A percentile compares a stretch with the other conserved stretches of the same genome.
phyloP scores from a whole-genome alignment of 2,113 vertebrate genomes.

The Hiodon tergisus region DNA sequence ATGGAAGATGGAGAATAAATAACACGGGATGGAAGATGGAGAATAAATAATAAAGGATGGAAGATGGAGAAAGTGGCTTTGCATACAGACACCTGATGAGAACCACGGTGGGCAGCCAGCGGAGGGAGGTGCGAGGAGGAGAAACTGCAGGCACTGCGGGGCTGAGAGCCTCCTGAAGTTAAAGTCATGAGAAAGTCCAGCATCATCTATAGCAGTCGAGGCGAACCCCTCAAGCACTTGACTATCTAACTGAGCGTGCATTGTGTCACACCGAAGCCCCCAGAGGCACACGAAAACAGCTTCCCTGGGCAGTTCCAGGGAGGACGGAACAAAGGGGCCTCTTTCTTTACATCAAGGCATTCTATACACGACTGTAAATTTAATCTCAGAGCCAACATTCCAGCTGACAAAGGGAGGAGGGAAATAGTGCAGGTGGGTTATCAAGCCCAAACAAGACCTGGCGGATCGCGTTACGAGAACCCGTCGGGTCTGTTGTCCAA shows the following conservation, averaged over 20 bases:
- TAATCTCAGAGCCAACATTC: constrained; percentile 46
- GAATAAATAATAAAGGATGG: too few species aligned
- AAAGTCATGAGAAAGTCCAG: not conserved
- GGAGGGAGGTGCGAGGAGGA: too few species aligned
- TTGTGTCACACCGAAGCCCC: not conserved
- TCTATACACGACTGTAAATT: constrained; percentile 27
- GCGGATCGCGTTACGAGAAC: constrained; percentile 37
- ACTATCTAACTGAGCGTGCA: not conserved
- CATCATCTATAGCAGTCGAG: not conserved
- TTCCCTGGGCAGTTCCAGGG: not conserved
- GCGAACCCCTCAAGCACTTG: not conserved
- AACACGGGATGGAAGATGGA: too few species aligned
- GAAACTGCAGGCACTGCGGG: too few species aligned
- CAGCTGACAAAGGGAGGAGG: constrained; percentile 35
- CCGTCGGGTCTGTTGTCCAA: constrained; percentile 25
- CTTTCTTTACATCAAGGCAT: constrained; percentile 16
- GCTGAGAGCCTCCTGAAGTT: too few species aligned
- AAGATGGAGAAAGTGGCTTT: too few species aligned
- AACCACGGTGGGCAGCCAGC: too few species aligned
- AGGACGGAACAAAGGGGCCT: constrained; percentile 23
- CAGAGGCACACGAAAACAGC: constrained; percentile 5
- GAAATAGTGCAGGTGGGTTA: constrained; percentile 30
- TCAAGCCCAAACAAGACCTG: constrained; percentile 35
- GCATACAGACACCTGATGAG: too few species aligned
- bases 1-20: too few species aligned